phyloP scores from a whole-genome alignment of 2,113 vertebrate genomes.

The Pseudorhombus dupliciocellatus region DNA sequence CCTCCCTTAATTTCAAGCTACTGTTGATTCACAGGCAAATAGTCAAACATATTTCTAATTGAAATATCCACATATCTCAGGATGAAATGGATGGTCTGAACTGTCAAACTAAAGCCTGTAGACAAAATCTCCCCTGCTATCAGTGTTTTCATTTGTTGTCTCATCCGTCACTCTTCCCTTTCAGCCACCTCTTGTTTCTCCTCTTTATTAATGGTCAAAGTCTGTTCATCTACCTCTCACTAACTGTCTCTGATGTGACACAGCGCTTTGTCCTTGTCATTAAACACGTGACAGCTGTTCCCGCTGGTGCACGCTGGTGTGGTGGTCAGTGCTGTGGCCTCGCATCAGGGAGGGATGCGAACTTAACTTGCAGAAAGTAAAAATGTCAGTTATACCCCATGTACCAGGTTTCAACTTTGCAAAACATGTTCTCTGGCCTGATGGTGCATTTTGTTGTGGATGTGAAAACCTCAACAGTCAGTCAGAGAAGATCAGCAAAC shows the following conservation, averaged over 20 bases:
- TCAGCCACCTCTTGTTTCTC: no score
- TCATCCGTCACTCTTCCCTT: constrained; percentile 7
- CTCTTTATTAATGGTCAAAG: no score
- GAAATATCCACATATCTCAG: no score
- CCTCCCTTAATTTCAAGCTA: no score
- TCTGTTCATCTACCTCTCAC: no score
- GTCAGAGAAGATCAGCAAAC: background rate
- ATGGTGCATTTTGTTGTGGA: constrained; percentile 1
- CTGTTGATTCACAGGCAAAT: no score
- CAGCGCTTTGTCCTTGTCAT: constrained; percentile 40
- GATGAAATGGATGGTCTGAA: no score
- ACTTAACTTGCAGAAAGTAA: constrained; percentile 5
- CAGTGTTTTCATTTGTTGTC: constrained; percentile 1
- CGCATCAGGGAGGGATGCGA: background rate
- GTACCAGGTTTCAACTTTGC: background rate
- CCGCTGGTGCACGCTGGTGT: background rate
- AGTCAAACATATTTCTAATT: no score
- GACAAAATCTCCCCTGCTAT: constrained; percentile 32
- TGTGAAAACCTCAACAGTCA: background rate
- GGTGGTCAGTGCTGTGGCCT: no score
- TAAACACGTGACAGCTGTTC: constrained; percentile 53
- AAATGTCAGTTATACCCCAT: background rate
- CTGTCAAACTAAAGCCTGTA: background rate
- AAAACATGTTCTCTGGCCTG: background rate
- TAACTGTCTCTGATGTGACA: no score